Base-by-base conservation (phyloP, 2,797 vertebrate genomes). In the Macroramphosus scolopax region DNA sequence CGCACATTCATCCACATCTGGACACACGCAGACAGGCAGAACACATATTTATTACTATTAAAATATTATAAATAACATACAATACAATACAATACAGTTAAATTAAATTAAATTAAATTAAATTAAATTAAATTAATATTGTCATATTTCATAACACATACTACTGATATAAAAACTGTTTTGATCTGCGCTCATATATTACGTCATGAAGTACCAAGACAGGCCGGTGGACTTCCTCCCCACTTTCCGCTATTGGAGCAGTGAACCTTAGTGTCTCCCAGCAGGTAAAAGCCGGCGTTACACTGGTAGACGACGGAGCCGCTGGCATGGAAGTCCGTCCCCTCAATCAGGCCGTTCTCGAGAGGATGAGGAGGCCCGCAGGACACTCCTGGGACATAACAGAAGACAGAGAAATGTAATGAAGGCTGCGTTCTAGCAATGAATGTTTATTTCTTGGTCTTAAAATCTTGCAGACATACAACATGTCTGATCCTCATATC, bases 1-100 rank as follows among this genome's bases (percentile, higher is more conserved):
- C 3, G 94, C 94, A 0, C 97, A 98, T 77, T 99, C 97, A 31
- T 98, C 94, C 40, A 99, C 91, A 82, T 99, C 97, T 98, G 39
- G 25, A 59, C 35, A 62, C 28, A 62, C 35, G 47, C 6, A 47
- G 12, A 35, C 36, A 33, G 20, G 20, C 20, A 22, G 20, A 22
- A 22, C 3, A 22, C 20, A 22, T 22, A 6, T 22, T 22, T 6
- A 6, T 13, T 7, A 24, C 10, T 24, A n/a, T n/a, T n/a, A n/a
- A n/a, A n/a, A n/a, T n/a, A n/a, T n/a, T n/a, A n/a, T n/a, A n/a
- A n/a, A n/a, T n/a, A n/a, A n/a, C n/a, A n/a, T n/a, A n/a, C n/a
- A n/a, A n/a, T n/a, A n/a, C n/a, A n/a, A n/a, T n/a, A n/a, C n/a
- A n/a, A n/a, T n/a, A n/a, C n/a, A n/a, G n/a, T n/a, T n/a, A n/a